Evolutionary conservation across 2,113 vertebrate genomes (phyloP), one percentile per base, ranked within the genome.

Genomic region (Anguilla rostrata): DNA sequence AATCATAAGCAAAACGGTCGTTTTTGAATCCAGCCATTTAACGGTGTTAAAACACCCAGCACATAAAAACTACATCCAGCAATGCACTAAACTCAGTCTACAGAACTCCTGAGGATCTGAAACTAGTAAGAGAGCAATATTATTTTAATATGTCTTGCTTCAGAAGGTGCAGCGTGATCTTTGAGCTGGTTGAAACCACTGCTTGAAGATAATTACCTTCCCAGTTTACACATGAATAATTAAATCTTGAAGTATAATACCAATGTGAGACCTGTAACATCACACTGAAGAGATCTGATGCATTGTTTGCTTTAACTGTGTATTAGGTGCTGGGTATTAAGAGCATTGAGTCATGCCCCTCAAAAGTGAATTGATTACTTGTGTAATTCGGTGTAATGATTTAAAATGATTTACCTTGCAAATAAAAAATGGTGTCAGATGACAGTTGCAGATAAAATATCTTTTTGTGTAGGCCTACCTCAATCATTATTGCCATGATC

Each of bases 241-340:
- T 81, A 41, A 15, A 81, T 81, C 39, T 41, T 81, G 16, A 40
- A 81, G 43, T 40, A 43, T 20, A 81, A 81, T 81, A 41, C 39
- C 34, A 81, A 12, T 39, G 40, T 81, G 40, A 40, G 78, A 26
- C 34, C 39, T 43, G 8, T 22, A 81, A 6, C 12, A 16, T 81
- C 43, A 34, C 71, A 75, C n/a, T 22, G n/a, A 75, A 9, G 11
- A 34, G 71, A 75, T 75, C 26, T 34, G 29, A 34, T 34, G 7
- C n/a, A 75, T 75, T 75, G 71, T 75, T 75, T 75, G 71, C 71
- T 75, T 75, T 34, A 34, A 75, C 26, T 75, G 71, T 75, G 71
- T 75, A 75, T 75, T 75, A 11, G 71, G 29, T 75, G 7, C 26
- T 75, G 26, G 26, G 26, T 75, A 34, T 75, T 75, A 75, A 29